phyloP scores from a whole-genome alignment of 2,113 vertebrate genomes.

The Callopanchax toddi region DNA sequence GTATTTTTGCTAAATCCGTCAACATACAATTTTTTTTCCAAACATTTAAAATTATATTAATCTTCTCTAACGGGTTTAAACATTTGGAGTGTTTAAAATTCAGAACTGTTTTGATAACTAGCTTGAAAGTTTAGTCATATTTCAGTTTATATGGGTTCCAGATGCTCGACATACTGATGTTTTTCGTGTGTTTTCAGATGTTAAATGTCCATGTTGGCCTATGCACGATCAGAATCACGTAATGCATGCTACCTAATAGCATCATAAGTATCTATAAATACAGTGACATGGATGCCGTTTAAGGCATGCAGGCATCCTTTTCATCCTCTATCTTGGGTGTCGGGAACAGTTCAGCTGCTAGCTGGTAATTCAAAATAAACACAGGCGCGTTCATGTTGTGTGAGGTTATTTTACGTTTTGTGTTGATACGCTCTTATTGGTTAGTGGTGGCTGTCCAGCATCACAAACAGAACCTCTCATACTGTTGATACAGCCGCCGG shows the following conservation, averaged over 20 bases:
- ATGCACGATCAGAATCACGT: constrained; percentile 29
- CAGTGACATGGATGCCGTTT: constrained; percentile 38
- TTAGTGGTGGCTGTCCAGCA: too few relatives aligned
- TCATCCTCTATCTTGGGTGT: constrained; percentile 13
- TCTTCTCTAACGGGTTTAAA: constrained; percentile 1
- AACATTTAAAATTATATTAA: background rate
- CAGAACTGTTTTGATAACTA: constrained; percentile 32
- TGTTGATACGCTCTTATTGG: background rate
- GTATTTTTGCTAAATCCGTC: background rate
- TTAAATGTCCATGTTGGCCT: constrained; percentile 11
- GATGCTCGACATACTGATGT: background rate
- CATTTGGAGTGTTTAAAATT: constrained; percentile 4
- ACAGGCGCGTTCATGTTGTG: background rate
- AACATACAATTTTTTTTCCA: background rate
- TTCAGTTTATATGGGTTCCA: background rate
- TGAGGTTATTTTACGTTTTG: background rate
- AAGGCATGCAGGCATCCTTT: constrained; percentile 18
- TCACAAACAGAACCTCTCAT: background rate
- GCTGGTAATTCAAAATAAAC: background rate
- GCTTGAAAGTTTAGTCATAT: constrained; percentile 52
- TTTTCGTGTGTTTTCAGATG: constrained; percentile 6
- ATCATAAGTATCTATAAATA: constrained; percentile 55
- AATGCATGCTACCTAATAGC: constrained; percentile 40
- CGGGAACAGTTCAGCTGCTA: constrained; percentile 8
- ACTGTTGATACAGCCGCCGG: constrained; percentile 28